Conservation (phyloP, 2,797 vertebrate species). For the Galaxias olidus region DNA sequence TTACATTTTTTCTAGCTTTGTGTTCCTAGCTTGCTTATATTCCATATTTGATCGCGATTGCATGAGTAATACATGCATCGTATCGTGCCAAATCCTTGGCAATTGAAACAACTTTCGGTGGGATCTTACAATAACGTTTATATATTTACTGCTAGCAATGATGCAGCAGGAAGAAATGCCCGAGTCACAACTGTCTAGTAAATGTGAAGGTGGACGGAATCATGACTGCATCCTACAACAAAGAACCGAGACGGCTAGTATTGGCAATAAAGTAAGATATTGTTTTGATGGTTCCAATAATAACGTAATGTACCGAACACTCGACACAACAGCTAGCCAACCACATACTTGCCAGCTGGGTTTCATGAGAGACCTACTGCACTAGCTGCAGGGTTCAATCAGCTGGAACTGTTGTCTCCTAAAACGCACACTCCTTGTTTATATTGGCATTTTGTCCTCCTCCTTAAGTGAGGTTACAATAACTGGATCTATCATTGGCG, state of each 20-base stretch:
- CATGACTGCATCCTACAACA: constrained; percentile 17
- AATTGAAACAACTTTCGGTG: background rate
- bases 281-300: background rate
- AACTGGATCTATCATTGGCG: too few species aligned
- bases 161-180: constrained; percentile 3
- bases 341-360: too few species aligned
- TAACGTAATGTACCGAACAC: background rate
- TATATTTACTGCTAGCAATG: background rate
- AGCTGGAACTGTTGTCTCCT: too few species aligned
- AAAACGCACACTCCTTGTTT: too few species aligned
- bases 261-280: constrained; percentile 16
- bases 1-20: constrained; percentile 25
- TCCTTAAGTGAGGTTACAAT: too few species aligned
- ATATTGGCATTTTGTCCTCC: too few species aligned
- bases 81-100: background rate
- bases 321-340: too few species aligned
- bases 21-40: background rate
- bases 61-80: too few species aligned
- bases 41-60: too few species aligned
- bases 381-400: too few species aligned
- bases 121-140: background rate
- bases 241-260: constrained; percentile 8
- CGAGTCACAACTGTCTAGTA: background rate
- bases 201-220: constrained; percentile 11
- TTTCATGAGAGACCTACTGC: too few species aligned